These are phyloP conservation scores for Aleiodes testaceus DNA, from an alignment of 2,888 invertebrate genomes.

Conservation along the genomic window DNA sequence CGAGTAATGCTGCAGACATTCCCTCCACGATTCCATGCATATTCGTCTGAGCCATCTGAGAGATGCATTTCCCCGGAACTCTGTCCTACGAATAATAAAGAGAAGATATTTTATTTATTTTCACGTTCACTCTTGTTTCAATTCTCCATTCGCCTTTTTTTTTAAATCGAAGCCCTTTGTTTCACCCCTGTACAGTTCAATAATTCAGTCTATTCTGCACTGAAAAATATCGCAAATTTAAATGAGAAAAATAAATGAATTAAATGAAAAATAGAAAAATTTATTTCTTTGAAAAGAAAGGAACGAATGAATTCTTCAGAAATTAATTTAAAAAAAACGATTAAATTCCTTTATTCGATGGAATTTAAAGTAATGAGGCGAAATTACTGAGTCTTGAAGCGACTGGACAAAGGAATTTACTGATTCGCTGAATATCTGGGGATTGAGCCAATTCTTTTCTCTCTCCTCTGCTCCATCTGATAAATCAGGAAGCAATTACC, in stretches of 20 bases:
- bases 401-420: too few relatives aligned
- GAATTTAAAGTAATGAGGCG: too few relatives aligned
- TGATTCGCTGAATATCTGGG: too few relatives aligned
- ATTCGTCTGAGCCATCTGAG: conserved; percentile 10
- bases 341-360: too few relatives aligned
- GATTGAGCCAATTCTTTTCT: too few relatives aligned
- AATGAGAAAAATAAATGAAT: conserved; percentile 11
- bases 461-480: too few relatives aligned
- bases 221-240: conserved; percentile 8
- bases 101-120: conserved; percentile 11
- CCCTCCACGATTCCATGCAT: conserved; percentile 3
- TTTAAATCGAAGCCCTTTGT: conserved; percentile 17
- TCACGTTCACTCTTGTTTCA: not conserved
- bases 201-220: conserved; percentile 6
- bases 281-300: too few relatives aligned
- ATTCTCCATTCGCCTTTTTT: not conserved
- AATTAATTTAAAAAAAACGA: too few relatives aligned
- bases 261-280: not conserved
- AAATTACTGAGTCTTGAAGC: too few relatives aligned
- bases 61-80: conserved; percentile 20
- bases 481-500: too few relatives aligned
- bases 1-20: conserved; percentile 20
- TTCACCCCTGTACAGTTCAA: conserved; percentile 20
- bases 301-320: not conserved
- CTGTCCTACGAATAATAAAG: conserved; percentile 47